phyloP scores from a whole-genome alignment of 1,140 invertebrate genomes.

The Pachypsylla venusta region DNA sequence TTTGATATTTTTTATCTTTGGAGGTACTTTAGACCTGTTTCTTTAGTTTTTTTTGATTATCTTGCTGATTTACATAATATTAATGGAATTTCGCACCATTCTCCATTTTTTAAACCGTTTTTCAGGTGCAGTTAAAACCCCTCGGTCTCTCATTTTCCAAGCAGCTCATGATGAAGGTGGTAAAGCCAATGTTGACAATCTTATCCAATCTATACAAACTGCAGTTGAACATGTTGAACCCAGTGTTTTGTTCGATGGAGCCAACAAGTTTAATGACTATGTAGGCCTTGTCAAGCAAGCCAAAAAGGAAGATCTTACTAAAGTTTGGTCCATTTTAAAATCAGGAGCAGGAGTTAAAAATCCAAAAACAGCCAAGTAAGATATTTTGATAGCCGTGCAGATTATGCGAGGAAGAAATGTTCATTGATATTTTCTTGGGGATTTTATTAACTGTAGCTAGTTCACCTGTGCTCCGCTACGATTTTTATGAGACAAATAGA shows the following conservation, averaged over 20 bases:
- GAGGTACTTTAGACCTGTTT: too few species aligned
- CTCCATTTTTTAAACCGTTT: too few species aligned
- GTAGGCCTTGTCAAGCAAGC: constrained; percentile 45
- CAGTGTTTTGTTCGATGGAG: constrained; percentile 44
- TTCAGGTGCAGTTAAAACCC: constrained; percentile 16
- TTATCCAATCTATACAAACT: constrained; percentile 38
- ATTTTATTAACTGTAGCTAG: too few species aligned
- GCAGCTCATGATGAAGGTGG: constrained; percentile 41
- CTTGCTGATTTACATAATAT: too few species aligned
- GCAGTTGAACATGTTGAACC: constrained; percentile 38
- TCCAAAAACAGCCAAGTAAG: constrained; percentile 31
- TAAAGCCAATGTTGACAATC: constrained; percentile 34
- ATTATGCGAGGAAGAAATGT: background rate
- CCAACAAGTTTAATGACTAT: constrained; percentile 46
- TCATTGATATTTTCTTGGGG: too few species aligned
- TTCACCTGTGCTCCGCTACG: too few species aligned
- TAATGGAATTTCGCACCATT: too few species aligned
- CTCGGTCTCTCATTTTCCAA: constrained; percentile 53
- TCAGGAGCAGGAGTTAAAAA: constrained; percentile 34
- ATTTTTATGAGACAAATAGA: too few species aligned
- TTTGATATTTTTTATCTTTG: too few species aligned
- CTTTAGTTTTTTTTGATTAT: too few species aligned
- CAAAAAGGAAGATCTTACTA: constrained; percentile 49
- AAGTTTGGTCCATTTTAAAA: constrained; percentile 44
- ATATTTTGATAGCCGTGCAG: too few species aligned